phyloP scores from a whole-genome alignment of 1,140 invertebrate genomes.

The Phortica variegata region DNA sequence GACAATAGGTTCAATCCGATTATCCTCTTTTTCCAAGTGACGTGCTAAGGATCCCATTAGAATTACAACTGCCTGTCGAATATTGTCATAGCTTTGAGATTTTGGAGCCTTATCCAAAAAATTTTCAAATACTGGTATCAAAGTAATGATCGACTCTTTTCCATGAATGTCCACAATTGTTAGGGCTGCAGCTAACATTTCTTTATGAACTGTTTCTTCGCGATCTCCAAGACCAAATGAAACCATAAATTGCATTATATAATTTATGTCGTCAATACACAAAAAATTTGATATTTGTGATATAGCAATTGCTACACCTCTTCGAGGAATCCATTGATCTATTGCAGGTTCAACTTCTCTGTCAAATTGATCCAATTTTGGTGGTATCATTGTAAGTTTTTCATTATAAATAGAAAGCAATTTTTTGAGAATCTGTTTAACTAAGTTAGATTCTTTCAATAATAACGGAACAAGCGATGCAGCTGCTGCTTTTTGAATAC shows the following conservation, averaged over 20 bases:
- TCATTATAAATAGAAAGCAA: conserved; percentile 77
- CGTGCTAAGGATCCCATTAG: conserved; percentile 94
- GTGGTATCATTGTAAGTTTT: conserved; percentile 77
- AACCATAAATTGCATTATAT: conserved; percentile 84
- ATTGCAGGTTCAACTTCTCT: conserved; percentile 77
- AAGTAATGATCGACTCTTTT: conserved; percentile 72
- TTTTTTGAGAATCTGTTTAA: conserved; percentile 63
- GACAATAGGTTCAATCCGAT: conserved; percentile 88
- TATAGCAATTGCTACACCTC: conserved; percentile 83
- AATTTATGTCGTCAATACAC: conserved; percentile 66
- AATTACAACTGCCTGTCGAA: conserved; percentile 93
- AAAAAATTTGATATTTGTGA: conserved; percentile 66
- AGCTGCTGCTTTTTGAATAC: conserved; percentile 77
- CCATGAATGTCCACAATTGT: conserved; percentile 89
- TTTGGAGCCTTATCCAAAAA: conserved; percentile 89
- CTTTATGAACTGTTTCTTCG: conserved; percentile 75
- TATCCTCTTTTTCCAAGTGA: conserved; percentile 90
- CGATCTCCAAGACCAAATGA: conserved; percentile 84
- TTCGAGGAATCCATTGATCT: conserved; percentile 84
- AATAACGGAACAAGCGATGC: conserved; percentile 73
- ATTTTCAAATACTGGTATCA: conserved; percentile 86
- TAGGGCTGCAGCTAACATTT: conserved; percentile 93
- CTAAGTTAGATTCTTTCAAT: conserved; percentile 59
- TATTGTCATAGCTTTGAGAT: conserved; percentile 86
- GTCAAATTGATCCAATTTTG: conserved; percentile 88